These are phyloP conservation scores for Mus pahari DNA, from an alignment of 2,113 vertebrate genomes.

Conservation along the genomic window DNA sequence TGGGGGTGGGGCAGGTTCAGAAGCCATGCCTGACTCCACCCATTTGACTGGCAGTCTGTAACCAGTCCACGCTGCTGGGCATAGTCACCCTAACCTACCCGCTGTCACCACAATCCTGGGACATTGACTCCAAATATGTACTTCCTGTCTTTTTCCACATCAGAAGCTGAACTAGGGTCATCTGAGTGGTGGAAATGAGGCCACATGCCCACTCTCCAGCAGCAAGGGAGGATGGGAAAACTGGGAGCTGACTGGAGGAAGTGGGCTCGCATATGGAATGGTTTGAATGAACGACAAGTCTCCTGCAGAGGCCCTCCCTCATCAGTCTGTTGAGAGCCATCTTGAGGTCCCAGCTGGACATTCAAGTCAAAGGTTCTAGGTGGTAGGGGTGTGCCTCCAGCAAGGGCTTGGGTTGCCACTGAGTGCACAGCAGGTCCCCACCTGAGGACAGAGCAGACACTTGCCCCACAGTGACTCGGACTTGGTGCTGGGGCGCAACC, in stretches of 20 bases:
- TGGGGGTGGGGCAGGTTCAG: background rate
- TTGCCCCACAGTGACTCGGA: background rate
- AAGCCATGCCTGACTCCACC: background rate
- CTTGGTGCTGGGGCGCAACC: background rate
- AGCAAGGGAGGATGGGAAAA: conserved; percentile 43
- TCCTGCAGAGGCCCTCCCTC: background rate
- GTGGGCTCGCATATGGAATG: no score
- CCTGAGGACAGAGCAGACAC: background rate
- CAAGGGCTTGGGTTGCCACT: background rate
- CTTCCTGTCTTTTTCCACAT: background rate
- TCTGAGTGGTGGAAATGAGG: background rate
- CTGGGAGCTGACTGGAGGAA: background rate
- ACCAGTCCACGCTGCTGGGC: background rate
- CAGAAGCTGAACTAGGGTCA: background rate
- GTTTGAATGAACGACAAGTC: no score
- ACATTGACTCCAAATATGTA: background rate
- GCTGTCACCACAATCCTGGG: background rate
- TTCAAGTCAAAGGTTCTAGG: background rate
- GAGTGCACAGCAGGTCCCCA: background rate
- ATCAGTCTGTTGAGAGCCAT: background rate
- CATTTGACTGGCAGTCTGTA: background rate
- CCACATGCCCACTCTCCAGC: background rate
- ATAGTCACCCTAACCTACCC: background rate
- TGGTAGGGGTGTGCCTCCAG: background rate
- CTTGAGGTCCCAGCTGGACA: no score